These are phyloP conservation scores for Eufriesea mexicana DNA, from an alignment of 1,140 invertebrate genomes.

Conservation along the genomic window DNA sequence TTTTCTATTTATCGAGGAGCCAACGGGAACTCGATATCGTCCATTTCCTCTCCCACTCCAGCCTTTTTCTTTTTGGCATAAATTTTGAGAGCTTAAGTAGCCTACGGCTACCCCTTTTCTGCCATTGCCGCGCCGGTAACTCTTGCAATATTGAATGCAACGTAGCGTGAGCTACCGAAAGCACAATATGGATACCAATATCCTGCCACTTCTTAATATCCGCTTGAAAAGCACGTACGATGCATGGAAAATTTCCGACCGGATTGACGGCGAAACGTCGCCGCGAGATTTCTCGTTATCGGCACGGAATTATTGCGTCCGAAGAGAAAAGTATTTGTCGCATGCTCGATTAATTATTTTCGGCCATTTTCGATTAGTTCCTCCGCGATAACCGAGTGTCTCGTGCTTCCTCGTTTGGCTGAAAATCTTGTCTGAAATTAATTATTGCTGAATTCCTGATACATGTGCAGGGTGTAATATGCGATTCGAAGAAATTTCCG, in stretches of 20 bases:
- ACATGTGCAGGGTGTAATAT: too few relatives aligned
- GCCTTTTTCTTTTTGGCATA: neutral
- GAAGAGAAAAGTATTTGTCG: too few relatives aligned
- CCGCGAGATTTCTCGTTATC: slow-evolving; percentile 49
- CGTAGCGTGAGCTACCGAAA: slow-evolving; percentile 29
- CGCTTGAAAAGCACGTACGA: slow-evolving; percentile 25
- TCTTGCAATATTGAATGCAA: slow-evolving; percentile 44
- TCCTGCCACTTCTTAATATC: slow-evolving; percentile 57
- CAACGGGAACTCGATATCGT: neutral
- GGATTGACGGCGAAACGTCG: slow-evolving; percentile 18
- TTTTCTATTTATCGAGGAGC: slow-evolving; percentile 1
- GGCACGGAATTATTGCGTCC: slow-evolving; percentile 9
- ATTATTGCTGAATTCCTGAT: too few relatives aligned
- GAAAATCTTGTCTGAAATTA: too few relatives aligned
- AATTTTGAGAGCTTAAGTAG: slow-evolving; percentile 36
- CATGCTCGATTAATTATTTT: too few relatives aligned
- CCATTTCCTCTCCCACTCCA: neutral
- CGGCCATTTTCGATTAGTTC: too few relatives aligned
- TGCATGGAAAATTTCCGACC: slow-evolving; percentile 49
- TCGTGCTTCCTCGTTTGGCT: too few relatives aligned
- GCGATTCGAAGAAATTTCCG: too few relatives aligned
- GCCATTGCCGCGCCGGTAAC: slow-evolving; percentile 10
- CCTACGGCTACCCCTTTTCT: slow-evolving; percentile 16
- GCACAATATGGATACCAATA: slow-evolving; percentile 61
- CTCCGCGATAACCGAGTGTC: too few relatives aligned